phyloP scores from a whole-genome alignment of 1,140 invertebrate genomes.

The Archivesica marissinica region DNA sequence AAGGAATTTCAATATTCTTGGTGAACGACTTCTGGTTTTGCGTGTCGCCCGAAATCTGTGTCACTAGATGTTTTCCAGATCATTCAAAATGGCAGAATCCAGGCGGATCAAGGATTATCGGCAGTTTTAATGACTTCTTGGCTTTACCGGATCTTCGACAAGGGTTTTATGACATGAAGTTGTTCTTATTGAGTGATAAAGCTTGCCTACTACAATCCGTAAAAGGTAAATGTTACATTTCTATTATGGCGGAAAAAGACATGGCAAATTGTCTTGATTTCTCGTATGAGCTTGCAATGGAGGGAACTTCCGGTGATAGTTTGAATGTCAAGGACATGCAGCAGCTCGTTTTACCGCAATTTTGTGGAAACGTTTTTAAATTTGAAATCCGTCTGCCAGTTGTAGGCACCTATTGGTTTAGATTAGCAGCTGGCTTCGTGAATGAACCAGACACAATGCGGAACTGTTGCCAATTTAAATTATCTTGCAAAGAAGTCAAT shows the following conservation, averaged over 20 bases:
- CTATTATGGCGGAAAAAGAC: conserved; percentile 9
- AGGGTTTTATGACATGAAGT: conserved; percentile 7
- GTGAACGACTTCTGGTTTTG: conserved; percentile 41
- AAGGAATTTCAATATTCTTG: neutral
- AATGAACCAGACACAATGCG: neutral
- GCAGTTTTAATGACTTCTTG: neutral
- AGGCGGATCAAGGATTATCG: neutral
- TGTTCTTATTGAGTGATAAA: neutral
- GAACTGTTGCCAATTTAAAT: conserved; percentile 16
- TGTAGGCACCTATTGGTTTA: conserved; percentile 18
- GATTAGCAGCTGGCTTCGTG: neutral
- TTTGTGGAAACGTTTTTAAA: neutral
- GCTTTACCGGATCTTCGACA: conserved; percentile 12
- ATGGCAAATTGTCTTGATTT: neutral
- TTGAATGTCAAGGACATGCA: conserved; percentile 6
- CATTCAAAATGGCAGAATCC: conserved; percentile 10
- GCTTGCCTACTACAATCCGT: neutral
- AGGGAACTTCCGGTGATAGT: neutral
- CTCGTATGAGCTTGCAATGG: conserved; percentile 21
- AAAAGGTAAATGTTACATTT: conserved; percentile 24
- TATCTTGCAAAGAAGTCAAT: neutral
- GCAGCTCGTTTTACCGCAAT: conserved; percentile 3
- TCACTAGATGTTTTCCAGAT: conserved; percentile 29
- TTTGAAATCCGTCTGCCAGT: conserved; percentile 39
- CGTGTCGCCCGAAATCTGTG: conserved; percentile 7